These are phyloP conservation scores for Tauraco hartlaubi DNA, from an alignment of 2,797 vertebrate species.

Conservation along the genomic window DNA sequence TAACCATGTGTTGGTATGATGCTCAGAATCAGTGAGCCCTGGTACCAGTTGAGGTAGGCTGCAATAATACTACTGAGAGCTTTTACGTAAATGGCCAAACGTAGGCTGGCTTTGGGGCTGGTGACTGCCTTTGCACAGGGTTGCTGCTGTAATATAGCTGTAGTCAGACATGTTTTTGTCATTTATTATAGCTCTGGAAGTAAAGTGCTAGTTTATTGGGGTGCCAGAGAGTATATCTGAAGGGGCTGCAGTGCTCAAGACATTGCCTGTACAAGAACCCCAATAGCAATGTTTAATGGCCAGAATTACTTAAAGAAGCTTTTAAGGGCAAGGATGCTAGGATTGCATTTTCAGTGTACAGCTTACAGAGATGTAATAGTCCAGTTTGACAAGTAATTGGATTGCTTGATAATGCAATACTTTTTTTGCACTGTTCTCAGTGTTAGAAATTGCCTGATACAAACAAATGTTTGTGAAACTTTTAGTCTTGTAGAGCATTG, in stretches of 20 bases:
- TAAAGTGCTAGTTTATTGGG: background rate
- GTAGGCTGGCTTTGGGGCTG: background rate
- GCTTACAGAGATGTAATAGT: background rate
- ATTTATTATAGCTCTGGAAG: background rate
- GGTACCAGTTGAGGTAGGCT: background rate
- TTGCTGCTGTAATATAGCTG: background rate
- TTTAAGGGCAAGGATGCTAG: background rate
- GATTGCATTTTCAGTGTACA: background rate
- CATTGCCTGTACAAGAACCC: background rate
- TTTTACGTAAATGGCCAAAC: background rate
- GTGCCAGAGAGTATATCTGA: background rate
- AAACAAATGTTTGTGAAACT: background rate
- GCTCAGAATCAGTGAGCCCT: background rate
- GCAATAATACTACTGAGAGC: background rate
- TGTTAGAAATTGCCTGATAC: background rate
- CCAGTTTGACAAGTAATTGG: background rate
- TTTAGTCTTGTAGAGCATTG: background rate
- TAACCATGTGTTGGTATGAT: background rate
- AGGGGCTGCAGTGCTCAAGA: background rate
- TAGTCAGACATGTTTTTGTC: background rate
- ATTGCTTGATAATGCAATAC: background rate
- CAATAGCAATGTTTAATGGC: background rate
- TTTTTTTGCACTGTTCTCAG: background rate
- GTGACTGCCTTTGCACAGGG: background rate
- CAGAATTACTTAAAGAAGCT: background rate